Conservation (phyloP, 1,140 invertebrate species). For the Chelonus insularis region DNA sequence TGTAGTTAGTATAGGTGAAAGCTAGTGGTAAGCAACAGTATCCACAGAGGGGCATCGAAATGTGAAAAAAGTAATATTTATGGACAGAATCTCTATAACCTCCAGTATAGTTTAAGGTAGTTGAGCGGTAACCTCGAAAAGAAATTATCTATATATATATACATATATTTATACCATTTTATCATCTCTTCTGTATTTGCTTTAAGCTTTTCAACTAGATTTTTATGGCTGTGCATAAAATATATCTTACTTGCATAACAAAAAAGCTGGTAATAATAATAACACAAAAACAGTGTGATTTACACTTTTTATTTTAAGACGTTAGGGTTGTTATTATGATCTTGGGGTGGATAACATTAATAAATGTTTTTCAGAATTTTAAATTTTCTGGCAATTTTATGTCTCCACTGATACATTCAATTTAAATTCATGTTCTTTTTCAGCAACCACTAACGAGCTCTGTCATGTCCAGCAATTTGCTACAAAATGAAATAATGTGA, state of each 20-base stretch:
- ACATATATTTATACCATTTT: neutral
- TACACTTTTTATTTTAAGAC: too few relatives aligned
- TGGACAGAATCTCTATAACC: neutral
- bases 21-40: neutral
- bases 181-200: neutral
- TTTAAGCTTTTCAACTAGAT: neutral
- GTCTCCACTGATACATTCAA: too few relatives aligned
- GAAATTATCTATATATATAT: neutral
- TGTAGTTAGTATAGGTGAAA: neutral
- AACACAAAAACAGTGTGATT: neutral
- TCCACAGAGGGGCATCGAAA: neutral
- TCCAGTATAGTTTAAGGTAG: neutral
- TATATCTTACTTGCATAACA: neutral
- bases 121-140: neutral
- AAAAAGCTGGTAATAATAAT: neutral
- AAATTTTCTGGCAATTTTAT: too few relatives aligned
- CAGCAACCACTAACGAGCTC: too few relatives aligned
- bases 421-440: too few relatives aligned
- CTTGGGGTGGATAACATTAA: too few relatives aligned
- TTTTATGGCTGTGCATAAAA: neutral
- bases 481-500: too few relatives aligned
- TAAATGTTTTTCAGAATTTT: too few relatives aligned
- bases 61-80: neutral
- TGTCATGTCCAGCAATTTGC: too few relatives aligned
- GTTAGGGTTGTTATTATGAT: too few relatives aligned